Evolutionary conservation across 1,140 invertebrate species (phyloP).

Genomic region (Heliconius nattereri): DNA sequence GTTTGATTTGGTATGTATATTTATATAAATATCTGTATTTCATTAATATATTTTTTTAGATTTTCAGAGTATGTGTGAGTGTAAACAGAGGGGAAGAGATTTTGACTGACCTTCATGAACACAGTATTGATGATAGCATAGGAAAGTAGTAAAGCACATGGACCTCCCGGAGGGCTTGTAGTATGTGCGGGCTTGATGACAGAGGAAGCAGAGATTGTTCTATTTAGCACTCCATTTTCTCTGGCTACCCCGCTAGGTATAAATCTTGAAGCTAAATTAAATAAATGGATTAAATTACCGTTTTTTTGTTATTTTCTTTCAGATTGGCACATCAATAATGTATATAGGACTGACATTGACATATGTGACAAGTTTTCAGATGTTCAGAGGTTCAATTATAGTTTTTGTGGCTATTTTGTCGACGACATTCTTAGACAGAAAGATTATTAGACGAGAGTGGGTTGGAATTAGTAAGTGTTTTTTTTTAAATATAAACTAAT

Average conservation of each 20-base stretch:
- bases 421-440: conserved; percentile 90
- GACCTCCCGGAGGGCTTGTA: no score
- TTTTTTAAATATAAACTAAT: neutral
- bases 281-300: neutral
- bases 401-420: conserved; percentile 96
- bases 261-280: no score
- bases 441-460: conserved; percentile 89
- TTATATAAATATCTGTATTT: neutral
- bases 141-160: no score
- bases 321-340: conserved; percentile 91
- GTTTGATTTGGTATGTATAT: conserved; percentile 84
- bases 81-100: no score
- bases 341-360: conserved; percentile 96
- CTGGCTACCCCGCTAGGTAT: no score
- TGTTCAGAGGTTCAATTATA: conserved; percentile 96
- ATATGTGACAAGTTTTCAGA: conserved; percentile 97
- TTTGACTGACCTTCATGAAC: no score
- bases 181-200: no score
- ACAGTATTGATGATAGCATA: no score
- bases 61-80: no score
- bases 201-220: no score
- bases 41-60: no score
- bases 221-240: no score
- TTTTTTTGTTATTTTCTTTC: conserved; percentile 9
- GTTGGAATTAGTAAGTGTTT: conserved; percentile 85